Percentiles rank a stretch among this genome's conserved stretches.
Conservation (phyloP, 2,888 invertebrate species). For the Trissolcus japonicus region DNA sequence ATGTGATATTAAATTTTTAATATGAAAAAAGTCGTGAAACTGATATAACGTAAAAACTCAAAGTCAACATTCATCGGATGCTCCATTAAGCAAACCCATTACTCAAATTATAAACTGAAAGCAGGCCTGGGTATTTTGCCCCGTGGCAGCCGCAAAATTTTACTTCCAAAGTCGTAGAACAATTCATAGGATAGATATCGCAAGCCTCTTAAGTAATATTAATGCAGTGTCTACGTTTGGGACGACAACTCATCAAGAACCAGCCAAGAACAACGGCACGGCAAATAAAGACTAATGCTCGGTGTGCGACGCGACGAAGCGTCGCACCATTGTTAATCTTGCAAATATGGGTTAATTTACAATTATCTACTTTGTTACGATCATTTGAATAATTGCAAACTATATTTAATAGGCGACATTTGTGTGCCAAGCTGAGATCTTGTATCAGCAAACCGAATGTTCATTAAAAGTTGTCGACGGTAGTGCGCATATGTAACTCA, state of each 20-base stretch:
- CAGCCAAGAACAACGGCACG: constrained; percentile 34
- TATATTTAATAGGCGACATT: constrained; percentile 24
- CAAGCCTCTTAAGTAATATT: constrained; percentile 55
- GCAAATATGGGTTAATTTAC: constrained; percentile 61
- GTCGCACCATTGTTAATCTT: constrained; percentile 53
- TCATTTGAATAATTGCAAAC: constrained; percentile 59
- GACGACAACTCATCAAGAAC: constrained; percentile 44
- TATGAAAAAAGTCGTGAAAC: no score
- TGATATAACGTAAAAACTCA: no score
- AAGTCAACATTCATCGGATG: not conserved
- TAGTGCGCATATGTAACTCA: constrained; percentile 1
- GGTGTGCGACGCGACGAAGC: constrained; percentile 44
- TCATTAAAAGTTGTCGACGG: constrained; percentile 34
- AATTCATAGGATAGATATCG: constrained; percentile 34
- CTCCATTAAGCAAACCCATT: constrained; percentile 16
- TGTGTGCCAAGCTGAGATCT: constrained; percentile 54
- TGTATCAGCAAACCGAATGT: constrained; percentile 53
- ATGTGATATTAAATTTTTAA: no score
- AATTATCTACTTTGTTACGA: constrained; percentile 61
- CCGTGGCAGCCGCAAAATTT: constrained; percentile 16
- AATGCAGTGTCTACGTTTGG: constrained; percentile 54
- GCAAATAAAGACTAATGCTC: constrained; percentile 62
- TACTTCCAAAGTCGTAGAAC: constrained; percentile 23
- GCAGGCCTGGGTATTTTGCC: constrained; percentile 5
- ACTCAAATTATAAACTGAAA: constrained; percentile 1